These are phyloP conservation scores for Diploptera punctata DNA, from an alignment of 2,888 invertebrate genomes.

Conservation along the genomic window DNA sequence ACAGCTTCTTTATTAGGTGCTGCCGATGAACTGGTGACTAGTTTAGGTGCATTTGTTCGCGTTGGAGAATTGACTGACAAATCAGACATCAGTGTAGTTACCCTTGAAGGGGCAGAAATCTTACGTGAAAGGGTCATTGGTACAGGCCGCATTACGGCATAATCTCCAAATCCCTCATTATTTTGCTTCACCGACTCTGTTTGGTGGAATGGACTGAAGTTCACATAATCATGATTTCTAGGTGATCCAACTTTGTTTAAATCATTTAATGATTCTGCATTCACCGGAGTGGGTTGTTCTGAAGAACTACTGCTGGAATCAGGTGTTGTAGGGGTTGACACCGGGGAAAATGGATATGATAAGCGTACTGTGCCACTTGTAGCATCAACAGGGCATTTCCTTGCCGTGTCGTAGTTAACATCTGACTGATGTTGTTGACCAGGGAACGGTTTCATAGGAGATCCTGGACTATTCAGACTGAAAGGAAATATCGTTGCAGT, in stretches of 20 bases:
- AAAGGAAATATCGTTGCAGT: constrained; percentile 71
- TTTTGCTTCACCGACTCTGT: constrained; percentile 14
- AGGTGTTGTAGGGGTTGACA: constrained; percentile 48
- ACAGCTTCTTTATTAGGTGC: constrained; percentile 21
- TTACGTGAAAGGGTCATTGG: constrained; percentile 38
- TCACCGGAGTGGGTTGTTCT: constrained; percentile 43
- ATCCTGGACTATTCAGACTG: constrained; percentile 70
- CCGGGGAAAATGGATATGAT: constrained; percentile 43
- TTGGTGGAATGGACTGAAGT: constrained; percentile 32
- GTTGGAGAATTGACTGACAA: too few species aligned
- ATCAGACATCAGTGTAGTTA: not conserved
- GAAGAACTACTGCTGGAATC: constrained; percentile 48
- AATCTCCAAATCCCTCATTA: constrained; percentile 51
- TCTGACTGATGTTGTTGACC: constrained; percentile 26
- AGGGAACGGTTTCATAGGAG: constrained; percentile 62
- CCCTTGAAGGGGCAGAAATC: constrained; percentile 35
- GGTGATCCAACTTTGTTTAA: constrained; percentile 45
- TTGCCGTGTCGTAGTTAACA: constrained; percentile 44
- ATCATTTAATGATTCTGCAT: constrained; percentile 54
- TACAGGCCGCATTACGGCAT: constrained; percentile 44
- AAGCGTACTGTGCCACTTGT: constrained; percentile 50
- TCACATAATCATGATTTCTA: constrained; percentile 46
- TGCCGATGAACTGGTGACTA: not conserved
- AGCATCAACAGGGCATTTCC: constrained; percentile 53
- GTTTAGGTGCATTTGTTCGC: not conserved